Conservation (phyloP, 2,797 vertebrate genomes). For the Microctenopoma stevenorrisi region DNA sequence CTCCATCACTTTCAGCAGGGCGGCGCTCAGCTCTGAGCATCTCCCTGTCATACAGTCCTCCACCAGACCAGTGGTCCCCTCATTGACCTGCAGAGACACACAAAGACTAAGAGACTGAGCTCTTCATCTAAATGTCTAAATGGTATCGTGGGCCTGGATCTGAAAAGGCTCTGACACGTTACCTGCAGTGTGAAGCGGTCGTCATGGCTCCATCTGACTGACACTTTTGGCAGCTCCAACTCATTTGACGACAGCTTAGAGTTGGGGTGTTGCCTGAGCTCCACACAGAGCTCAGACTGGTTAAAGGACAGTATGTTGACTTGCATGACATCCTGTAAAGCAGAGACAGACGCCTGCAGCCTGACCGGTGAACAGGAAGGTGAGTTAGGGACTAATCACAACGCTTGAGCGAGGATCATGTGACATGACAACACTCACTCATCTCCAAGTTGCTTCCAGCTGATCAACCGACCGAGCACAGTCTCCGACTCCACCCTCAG, state of each 20-base stretch:
- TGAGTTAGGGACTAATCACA: slow-evolving; percentile 15
- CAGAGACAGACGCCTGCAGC: slow-evolving; percentile 57
- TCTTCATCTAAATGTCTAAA: too few species aligned
- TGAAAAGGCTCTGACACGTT: not conserved
- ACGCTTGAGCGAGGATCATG: accelerated
- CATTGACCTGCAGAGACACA: slow-evolving; percentile 51
- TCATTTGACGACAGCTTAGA: slow-evolving; percentile 23
- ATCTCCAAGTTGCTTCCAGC: slow-evolving; percentile 68
- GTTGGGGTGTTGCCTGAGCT: slow-evolving; percentile 66
- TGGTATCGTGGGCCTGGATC: not conserved
- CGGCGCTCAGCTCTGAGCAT: slow-evolving; percentile 60
- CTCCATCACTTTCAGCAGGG: slow-evolving; percentile 74
- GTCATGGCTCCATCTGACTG: slow-evolving; percentile 59
- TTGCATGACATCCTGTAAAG: slow-evolving; percentile 59
- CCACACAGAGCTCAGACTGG: slow-evolving; percentile 76
- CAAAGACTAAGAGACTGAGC: not conserved
- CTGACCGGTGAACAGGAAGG: slow-evolving; percentile 49
- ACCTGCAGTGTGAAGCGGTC: slow-evolving; percentile 78
- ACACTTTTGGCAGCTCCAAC: slow-evolving; percentile 73
- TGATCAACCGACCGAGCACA: slow-evolving; percentile 8
- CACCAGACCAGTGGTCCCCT: slow-evolving; percentile 50
- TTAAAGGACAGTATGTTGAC: slow-evolving; percentile 64
- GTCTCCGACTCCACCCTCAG: slow-evolving; percentile 62
- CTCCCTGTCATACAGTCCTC: slow-evolving; percentile 58
- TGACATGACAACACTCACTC: slow-evolving; percentile 65